These are phyloP conservation scores for Glaucopsyche alexis DNA, from an alignment of 2,888 invertebrate genomes.

Conservation along the genomic window DNA sequence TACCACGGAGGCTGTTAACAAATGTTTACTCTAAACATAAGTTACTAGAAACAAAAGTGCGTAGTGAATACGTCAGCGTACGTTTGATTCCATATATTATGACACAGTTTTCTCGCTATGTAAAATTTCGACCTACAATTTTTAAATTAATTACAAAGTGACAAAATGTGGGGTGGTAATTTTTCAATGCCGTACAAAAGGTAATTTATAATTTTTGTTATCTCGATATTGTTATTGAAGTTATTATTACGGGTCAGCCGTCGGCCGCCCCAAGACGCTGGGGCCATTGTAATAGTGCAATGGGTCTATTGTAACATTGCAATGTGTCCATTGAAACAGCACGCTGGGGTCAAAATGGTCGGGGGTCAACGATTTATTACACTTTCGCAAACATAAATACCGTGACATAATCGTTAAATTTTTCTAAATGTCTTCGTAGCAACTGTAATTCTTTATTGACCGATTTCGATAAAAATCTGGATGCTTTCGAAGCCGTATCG, in stretches of 20 bases:
- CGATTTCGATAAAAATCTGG: neutral
- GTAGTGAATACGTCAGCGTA: too few species aligned
- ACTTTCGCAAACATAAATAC: conserved; percentile 61
- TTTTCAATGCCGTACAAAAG: conserved; percentile 36
- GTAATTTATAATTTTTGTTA: conserved; percentile 74
- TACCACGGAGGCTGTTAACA: too few species aligned
- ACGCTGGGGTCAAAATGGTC: conserved; percentile 71
- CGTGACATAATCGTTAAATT: conserved; percentile 57
- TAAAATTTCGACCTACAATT: neutral
- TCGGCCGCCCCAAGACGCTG: conserved; percentile 62
- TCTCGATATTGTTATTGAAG: conserved; percentile 72
- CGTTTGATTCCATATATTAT: too few species aligned
- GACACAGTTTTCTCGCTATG: neutral
- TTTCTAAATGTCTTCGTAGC: conserved; percentile 35
- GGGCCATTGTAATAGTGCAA: conserved; percentile 49
- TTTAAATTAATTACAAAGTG: conserved; percentile 19
- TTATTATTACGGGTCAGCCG: conserved; percentile 68
- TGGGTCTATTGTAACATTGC: neutral
- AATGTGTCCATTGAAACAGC: conserved; percentile 51
- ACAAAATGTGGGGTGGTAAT: conserved; percentile 6
- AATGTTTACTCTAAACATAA: too few species aligned
- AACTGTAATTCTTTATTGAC: neutral
- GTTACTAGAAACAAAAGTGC: too few species aligned
- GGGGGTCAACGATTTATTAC: conserved; percentile 71
- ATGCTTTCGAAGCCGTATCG: too few species aligned